Evolutionary conservation across 1,140 invertebrate genomes (phyloP).

Genomic region (Anagrus nilaparvatae): DNA sequence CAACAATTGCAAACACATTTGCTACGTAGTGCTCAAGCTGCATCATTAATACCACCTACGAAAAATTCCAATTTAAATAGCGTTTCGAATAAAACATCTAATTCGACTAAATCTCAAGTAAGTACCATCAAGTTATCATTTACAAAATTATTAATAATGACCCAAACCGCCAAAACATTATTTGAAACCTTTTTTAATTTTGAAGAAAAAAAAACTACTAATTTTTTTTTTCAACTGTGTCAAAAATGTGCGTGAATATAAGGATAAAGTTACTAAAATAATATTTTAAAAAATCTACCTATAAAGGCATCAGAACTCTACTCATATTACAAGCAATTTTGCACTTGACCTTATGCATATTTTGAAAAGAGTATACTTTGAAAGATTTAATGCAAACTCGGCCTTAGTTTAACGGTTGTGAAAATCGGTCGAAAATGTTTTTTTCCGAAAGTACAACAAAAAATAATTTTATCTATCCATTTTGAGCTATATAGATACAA

Average conservation of each 20-base stretch:
- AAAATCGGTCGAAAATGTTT: no score
- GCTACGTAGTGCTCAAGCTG: slow-evolving; percentile 49
- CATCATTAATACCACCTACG: slow-evolving; percentile 47
- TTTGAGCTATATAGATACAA: no score
- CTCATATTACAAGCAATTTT: slow-evolving; percentile 41
- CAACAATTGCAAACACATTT: slow-evolving; percentile 70
- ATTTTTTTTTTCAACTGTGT: not conserved
- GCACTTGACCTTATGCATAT: slow-evolving; percentile 36
- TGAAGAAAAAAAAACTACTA: slow-evolving; percentile 34
- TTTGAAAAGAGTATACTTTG: no score
- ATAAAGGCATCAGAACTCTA: slow-evolving; percentile 25
- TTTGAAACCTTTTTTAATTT: slow-evolving; percentile 26
- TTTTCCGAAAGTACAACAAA: no score
- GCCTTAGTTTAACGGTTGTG: no score
- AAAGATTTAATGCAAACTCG: no score
- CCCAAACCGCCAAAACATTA: slow-evolving; percentile 28
- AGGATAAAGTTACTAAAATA: not conserved
- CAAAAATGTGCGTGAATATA: no score
- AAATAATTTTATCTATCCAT: no score
- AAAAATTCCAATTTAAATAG: no score
- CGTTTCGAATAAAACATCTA: no score
- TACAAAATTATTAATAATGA: slow-evolving; percentile 38
- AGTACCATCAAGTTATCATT: slow-evolving; percentile 40
- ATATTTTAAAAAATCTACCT: no score
- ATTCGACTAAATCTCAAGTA: slow-evolving; percentile 38